These are phyloP conservation scores for Bemisia tabaci DNA, from an alignment of 1,140 invertebrate species.

Conservation along the genomic window DNA sequence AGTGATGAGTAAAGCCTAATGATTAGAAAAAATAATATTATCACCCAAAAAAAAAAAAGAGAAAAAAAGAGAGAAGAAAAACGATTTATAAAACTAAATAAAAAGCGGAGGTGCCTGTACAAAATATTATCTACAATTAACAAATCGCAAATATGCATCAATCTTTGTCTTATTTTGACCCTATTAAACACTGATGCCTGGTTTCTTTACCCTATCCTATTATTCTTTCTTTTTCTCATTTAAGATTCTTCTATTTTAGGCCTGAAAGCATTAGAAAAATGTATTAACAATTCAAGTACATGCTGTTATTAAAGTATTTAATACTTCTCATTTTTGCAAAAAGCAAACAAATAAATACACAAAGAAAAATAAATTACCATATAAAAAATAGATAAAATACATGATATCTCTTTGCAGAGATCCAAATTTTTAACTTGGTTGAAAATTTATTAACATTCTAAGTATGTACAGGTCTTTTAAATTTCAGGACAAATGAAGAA, in stretches of 20 bases:
- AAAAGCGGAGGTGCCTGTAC: background rate
- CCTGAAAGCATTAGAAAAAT: background rate
- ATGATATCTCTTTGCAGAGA: background rate
- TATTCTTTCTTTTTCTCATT: background rate
- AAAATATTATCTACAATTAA: background rate
- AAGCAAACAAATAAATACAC: background rate
- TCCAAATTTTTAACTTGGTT: background rate
- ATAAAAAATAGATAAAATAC: background rate
- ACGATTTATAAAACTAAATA: background rate
- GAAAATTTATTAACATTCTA: background rate
- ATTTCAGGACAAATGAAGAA: background rate
- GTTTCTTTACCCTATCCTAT: too few species aligned
- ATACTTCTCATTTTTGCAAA: background rate
- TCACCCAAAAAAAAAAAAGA: background rate
- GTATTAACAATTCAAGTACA: background rate
- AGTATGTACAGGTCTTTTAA: background rate
- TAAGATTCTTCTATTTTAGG: background rate
- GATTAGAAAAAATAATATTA: too few species aligned
- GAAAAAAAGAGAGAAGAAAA: background rate
- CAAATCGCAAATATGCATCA: background rate
- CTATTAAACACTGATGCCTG: too few species aligned
- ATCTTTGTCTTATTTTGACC: background rate
- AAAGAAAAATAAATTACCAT: background rate
- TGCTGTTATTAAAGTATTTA: background rate
- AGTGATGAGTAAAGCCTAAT: too few species aligned